Evolutionary conservation across 2,888 invertebrate species (phyloP).

Genomic region (Drosophila austrosaltans): DNA sequence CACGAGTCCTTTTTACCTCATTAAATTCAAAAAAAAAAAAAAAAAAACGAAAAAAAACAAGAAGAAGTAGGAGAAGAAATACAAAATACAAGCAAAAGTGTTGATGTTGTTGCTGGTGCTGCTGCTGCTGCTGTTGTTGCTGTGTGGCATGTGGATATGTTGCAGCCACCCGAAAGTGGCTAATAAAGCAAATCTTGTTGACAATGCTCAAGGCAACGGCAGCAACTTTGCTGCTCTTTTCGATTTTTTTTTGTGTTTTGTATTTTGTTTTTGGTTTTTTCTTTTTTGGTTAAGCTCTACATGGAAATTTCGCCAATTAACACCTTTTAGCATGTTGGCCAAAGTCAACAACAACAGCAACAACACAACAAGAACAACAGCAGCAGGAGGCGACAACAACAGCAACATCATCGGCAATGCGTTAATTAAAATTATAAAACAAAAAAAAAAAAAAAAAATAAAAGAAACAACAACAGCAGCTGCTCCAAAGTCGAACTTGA

Average conservation of each 20-base stretch:
- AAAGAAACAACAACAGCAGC: slow-evolving; percentile 42
- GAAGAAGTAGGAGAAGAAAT: neutral
- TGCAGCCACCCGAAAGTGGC: slow-evolving; percentile 82
- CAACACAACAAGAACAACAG: slow-evolving; percentile 48
- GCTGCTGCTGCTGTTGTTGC: slow-evolving; percentile 37
- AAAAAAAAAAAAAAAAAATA: slow-evolving; percentile 17
- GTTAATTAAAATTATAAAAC: slow-evolving; percentile 71
- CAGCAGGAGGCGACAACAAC: slow-evolving; percentile 57
- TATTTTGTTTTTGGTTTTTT: slow-evolving; percentile 33
- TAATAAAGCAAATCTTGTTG: slow-evolving; percentile 83
- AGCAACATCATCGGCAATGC: slow-evolving; percentile 48
- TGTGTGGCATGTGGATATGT: slow-evolving; percentile 69
- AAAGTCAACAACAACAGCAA: slow-evolving; percentile 62
- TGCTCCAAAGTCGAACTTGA: slow-evolving; percentile 29
- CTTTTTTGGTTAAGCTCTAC: slow-evolving; percentile 73
- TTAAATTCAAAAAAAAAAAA: slow-evolving; percentile 56
- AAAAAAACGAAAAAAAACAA: neutral
- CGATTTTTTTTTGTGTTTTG: slow-evolving; percentile 29
- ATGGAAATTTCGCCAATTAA: slow-evolving; percentile 83
- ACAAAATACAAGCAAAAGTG: slow-evolving; percentile 42
- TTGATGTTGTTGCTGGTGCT: slow-evolving; percentile 45
- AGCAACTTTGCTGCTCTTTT: slow-evolving; percentile 41
- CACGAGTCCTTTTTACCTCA: slow-evolving; percentile 54
- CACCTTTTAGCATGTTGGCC: slow-evolving; percentile 82
- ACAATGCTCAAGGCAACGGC: slow-evolving; percentile 76